Conservation (phyloP, 1,140 invertebrate species). For the Megathymus violae region DNA sequence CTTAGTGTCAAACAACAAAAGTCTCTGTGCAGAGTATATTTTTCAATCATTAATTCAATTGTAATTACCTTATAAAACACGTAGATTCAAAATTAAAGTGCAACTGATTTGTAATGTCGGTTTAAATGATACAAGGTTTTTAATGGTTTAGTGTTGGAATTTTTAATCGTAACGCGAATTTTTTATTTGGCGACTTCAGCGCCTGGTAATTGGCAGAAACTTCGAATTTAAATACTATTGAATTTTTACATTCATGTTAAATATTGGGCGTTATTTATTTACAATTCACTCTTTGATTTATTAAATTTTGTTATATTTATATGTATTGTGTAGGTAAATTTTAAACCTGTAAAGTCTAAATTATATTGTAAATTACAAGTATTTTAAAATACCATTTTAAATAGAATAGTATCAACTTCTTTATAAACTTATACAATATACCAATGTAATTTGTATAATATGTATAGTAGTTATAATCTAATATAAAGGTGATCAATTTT, state of each 20-base stretch:
- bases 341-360: background rate
- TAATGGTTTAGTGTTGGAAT: too few relatives aligned
- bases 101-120: too few relatives aligned
- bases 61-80: too few relatives aligned
- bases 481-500: constrained; percentile 60
- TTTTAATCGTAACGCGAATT: too few relatives aligned
- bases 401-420: constrained; percentile 7
- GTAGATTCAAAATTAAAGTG: too few relatives aligned
- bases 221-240: background rate
- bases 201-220: background rate
- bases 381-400: background rate
- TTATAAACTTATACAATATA: constrained; percentile 25
- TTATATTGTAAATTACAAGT: background rate
- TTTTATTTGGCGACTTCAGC: too few relatives aligned
- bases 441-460: constrained; percentile 49
- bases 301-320: background rate
- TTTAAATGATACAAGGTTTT: too few relatives aligned
- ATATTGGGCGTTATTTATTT: constrained; percentile 14
- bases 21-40: too few relatives aligned
- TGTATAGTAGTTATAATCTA: constrained; percentile 54
- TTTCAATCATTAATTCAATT: too few relatives aligned
- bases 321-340: background rate
- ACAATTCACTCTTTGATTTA: constrained; percentile 5
- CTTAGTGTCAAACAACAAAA: too few relatives aligned
- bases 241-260: background rate